Conservation (phyloP, 2,113 vertebrate genomes). For the Lagopus muta region DNA sequence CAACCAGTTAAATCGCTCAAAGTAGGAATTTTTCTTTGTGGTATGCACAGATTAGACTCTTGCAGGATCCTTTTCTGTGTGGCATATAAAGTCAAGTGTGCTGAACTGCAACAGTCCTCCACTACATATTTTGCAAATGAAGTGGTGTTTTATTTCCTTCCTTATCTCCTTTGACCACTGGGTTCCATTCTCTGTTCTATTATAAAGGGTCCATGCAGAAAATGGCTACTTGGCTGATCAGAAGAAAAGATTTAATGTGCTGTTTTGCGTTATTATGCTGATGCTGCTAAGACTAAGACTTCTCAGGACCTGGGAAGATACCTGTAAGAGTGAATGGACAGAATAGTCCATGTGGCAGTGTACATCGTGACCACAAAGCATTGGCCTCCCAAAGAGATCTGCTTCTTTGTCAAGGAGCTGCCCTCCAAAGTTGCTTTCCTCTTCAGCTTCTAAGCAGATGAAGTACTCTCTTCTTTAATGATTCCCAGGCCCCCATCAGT, state of each 20-base stretch:
- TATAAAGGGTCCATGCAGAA: not conserved
- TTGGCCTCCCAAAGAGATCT: not conserved
- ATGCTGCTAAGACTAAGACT: not conserved
- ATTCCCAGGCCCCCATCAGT: conserved; percentile 51
- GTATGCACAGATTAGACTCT: not conserved
- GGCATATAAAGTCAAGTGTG: not conserved
- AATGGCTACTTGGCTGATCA: not conserved
- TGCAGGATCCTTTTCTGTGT: not conserved
- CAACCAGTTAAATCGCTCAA: not conserved
- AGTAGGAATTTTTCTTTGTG: not conserved
- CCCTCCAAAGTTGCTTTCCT: conserved; percentile 27
- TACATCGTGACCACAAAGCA: not conserved
- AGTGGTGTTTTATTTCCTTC: not conserved
- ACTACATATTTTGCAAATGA: not conserved
- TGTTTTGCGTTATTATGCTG: not conserved
- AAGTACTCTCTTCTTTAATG: conserved; percentile 42
- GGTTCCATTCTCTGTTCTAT: not conserved
- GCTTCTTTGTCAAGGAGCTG: not conserved
- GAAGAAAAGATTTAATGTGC: not conserved
- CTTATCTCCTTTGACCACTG: not conserved
- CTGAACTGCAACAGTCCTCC: not conserved
- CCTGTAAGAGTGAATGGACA: not conserved
- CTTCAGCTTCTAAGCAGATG: conserved; percentile 35
- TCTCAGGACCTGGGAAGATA: not conserved
- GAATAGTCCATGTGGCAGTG: not conserved